Conservation (phyloP, 2,888 invertebrate species). For the Rotaria macrura region DNA sequence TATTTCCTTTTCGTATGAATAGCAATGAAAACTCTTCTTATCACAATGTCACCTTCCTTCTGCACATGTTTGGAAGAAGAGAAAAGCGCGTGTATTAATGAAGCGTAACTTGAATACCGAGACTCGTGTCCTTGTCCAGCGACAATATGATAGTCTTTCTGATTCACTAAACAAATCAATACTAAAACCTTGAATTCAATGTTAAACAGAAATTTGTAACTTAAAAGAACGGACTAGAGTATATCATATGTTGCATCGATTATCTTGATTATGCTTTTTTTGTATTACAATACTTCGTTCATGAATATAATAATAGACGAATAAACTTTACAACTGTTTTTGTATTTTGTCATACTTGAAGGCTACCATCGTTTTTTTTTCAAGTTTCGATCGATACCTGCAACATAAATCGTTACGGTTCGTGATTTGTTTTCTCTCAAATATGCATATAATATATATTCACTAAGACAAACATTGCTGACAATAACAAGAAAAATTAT, state of each 20-base stretch:
- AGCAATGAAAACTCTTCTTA: too few species aligned
- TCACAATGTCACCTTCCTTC: too few species aligned
- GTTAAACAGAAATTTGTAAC: neutral
- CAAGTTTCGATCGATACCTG: neutral
- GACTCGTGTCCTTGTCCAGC: neutral
- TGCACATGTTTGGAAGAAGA: neutral
- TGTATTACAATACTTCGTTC: too few species aligned
- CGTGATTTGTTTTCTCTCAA: neutral
- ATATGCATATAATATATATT: neutral
- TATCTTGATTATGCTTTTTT: too few species aligned
- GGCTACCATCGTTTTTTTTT: neutral
- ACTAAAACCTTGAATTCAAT: neutral
- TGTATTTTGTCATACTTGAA: neutral
- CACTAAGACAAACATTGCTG: neutral
- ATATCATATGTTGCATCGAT: neutral
- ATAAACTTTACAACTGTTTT: neutral
- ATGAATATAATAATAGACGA: neutral
- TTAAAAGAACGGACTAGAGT: neutral
- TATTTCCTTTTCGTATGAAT: too few species aligned
- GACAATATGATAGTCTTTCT: neutral
- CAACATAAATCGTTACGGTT: neutral
- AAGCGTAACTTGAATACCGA: neutral
- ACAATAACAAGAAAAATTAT: too few species aligned
- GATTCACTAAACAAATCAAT: neutral
- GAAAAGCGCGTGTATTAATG: neutral